A percentile compares a stretch with the other conserved stretches of the same genome.
These are phyloP conservation scores for Zonitis immaculata DNA, from an alignment of 2,888 invertebrate genomes.

Conservation along the genomic window DNA sequence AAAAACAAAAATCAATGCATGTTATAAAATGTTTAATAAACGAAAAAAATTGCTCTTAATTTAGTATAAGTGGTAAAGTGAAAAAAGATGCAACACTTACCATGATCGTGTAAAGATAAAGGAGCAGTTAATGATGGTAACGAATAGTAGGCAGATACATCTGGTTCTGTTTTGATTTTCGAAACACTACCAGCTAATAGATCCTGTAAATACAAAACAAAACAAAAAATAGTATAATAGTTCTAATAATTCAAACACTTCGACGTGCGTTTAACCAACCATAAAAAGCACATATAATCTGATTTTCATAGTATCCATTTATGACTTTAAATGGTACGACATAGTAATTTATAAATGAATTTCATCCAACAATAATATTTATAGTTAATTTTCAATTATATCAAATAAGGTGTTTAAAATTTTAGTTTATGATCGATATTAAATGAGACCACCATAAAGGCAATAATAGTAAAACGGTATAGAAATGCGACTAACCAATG, in stretches of 20 bases:
- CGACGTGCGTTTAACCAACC: not conserved
- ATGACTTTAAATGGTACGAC: not conserved
- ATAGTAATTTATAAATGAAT: not conserved
- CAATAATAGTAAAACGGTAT: not conserved
- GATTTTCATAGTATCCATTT: not conserved
- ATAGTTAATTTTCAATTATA: not conserved
- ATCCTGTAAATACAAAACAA: slow-evolving; percentile 38
- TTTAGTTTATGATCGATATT: no score
- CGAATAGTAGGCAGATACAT: slow-evolving; percentile 34
- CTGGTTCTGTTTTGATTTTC: slow-evolving; percentile 45
- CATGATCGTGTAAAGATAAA: slow-evolving; percentile 36
- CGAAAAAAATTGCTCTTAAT: not conserved
- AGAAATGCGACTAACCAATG: not conserved
- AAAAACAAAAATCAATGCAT: not conserved
- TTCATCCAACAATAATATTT: not conserved
- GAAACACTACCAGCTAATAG: slow-evolving; percentile 37
- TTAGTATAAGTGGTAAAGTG: no score
- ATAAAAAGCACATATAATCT: not conserved
- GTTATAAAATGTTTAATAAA: not conserved
- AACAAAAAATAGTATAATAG: not conserved
- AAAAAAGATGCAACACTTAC: slow-evolving; percentile 27
- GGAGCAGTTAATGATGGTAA: slow-evolving; percentile 38
- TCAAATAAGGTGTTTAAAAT: no score
- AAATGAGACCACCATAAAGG: not conserved
- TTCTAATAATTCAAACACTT: not conserved